phyloP scores from a whole-genome alignment of 2,888 invertebrate genomes.

The Catocala fraxini region DNA sequence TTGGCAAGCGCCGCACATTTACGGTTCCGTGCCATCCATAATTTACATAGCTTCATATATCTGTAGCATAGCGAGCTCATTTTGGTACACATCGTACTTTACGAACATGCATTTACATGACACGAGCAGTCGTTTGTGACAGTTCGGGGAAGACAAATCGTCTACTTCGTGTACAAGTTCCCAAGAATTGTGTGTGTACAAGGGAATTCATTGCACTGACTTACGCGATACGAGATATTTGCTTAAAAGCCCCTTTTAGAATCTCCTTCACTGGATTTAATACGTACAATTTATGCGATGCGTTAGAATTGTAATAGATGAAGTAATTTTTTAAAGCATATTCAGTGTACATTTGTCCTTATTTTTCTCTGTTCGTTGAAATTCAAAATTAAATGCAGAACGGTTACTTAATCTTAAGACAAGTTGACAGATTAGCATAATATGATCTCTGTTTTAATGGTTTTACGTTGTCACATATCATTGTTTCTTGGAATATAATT shows the following conservation, averaged over 20 bases:
- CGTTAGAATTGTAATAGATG: slow-evolving; percentile 26
- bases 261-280: slow-evolving; percentile 40
- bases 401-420: too few relatives aligned
- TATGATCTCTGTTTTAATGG: too few relatives aligned
- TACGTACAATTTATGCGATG: slow-evolving; percentile 33
- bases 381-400: too few relatives aligned
- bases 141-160: slow-evolving; percentile 66
- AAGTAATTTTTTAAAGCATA: slow-evolving; percentile 8
- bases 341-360: not conserved
- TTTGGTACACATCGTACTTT: slow-evolving; percentile 30
- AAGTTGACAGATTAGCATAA: too few relatives aligned
- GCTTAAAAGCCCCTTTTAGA: slow-evolving; percentile 45
- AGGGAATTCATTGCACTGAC: slow-evolving; percentile 48
- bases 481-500: too few relatives aligned
- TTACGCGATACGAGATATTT: slow-evolving; percentile 35
- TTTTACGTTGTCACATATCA: too few relatives aligned
- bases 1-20: slow-evolving; percentile 16
- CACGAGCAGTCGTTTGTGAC: slow-evolving; percentile 59
- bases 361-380: not conserved
- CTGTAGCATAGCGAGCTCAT: slow-evolving; percentile 34
- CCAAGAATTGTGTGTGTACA: slow-evolving; percentile 44
- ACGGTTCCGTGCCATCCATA: slow-evolving; percentile 17
- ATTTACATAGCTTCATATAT: slow-evolving; percentile 15
- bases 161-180: slow-evolving; percentile 55
- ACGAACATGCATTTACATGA: slow-evolving; percentile 57